Conservation (phyloP, 2,797 vertebrate genomes). For the Neosilurus hyrtlii region DNA sequence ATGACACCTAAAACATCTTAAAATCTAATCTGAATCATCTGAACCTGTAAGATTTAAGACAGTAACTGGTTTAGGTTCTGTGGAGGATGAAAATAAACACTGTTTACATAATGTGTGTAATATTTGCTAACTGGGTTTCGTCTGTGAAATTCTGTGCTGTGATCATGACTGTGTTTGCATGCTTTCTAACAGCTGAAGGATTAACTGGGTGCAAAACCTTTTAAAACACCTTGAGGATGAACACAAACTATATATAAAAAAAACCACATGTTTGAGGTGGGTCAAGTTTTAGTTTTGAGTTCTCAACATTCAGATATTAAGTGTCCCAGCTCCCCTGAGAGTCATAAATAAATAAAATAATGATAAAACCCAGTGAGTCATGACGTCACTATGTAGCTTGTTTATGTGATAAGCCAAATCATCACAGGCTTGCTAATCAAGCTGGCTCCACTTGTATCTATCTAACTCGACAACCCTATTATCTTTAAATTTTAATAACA, state of each 20-base stretch:
- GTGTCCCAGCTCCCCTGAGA: neutral
- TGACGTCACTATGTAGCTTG: too few species aligned
- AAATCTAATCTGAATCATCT: neutral
- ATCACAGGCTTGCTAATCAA: neutral
- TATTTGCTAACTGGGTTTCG: neutral
- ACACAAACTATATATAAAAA: neutral
- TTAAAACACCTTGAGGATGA: neutral
- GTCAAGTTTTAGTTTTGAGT: neutral
- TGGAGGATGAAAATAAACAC: neutral
- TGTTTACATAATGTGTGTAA: neutral
- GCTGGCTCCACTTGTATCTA: slow-evolving; percentile 15
- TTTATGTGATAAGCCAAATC: neutral
- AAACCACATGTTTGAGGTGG: neutral
- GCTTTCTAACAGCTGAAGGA: neutral
- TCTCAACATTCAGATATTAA: neutral
- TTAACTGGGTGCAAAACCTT: neutral
- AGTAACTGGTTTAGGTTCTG: neutral
- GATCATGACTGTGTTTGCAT: neutral
- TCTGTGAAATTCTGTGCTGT: neutral
- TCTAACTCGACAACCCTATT: neutral
- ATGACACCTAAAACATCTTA: neutral
- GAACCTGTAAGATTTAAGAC: neutral
- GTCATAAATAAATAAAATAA: neutral
- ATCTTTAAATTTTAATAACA: neutral
- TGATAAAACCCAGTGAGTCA: neutral